Evolutionary conservation across 92 coral and sea anemone genomes (phyloP).

Genomic region (Bergia sp.): DNA sequence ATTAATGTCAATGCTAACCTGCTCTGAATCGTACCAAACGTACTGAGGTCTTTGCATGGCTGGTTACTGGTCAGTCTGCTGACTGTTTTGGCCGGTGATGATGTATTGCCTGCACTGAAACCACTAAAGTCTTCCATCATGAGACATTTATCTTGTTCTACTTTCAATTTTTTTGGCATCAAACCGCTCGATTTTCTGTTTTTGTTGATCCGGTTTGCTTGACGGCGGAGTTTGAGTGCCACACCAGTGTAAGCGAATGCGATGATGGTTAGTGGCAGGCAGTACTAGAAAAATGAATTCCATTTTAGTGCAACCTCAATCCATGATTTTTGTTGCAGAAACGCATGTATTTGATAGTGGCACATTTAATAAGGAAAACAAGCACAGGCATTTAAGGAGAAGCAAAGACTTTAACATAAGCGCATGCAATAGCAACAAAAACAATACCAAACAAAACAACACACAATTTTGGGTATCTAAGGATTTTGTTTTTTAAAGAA

Average conservation of each 20-base stretch:
- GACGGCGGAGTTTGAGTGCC: conserved; percentile 76
- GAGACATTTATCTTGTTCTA: conserved; percentile 8
- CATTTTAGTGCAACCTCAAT: background rate
- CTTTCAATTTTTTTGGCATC: conserved; percentile 36
- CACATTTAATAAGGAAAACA: no score
- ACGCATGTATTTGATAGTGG: background rate
- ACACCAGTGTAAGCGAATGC: conserved; percentile 80
- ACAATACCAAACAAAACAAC: no score
- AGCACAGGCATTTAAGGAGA: no score
- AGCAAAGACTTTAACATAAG: no score
- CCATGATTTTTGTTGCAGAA: background rate
- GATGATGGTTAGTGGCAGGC: conserved; percentile 73
- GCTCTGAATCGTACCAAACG: background rate
- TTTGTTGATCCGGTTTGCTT: conserved; percentile 69
- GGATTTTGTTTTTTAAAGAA: no score
- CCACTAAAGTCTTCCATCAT: conserved; percentile 33
- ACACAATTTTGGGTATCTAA: no score
- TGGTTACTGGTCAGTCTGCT: background rate
- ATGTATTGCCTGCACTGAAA: background rate
- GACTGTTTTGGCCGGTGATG: background rate
- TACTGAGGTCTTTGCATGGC: conserved; percentile 25
- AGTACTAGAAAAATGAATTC: conserved; percentile 38
- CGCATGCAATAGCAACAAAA: no score
- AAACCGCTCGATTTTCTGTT: conserved; percentile 66
- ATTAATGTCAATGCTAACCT: background rate